phyloP scores from a whole-genome alignment of 2,888 invertebrate species.

The Coremacera marginata region DNA sequence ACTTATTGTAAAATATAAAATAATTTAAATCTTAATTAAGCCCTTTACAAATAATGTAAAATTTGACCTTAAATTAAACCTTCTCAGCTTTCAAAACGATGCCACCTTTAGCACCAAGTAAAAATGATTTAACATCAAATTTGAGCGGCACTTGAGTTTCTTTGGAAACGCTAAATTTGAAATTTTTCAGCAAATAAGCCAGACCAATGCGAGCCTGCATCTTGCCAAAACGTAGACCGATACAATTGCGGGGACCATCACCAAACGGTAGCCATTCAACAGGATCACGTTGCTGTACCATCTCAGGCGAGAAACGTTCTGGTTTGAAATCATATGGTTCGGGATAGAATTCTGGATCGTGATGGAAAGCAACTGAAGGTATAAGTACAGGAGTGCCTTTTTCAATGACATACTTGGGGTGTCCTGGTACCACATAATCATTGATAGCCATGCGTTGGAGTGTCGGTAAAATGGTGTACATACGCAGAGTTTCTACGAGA shows the following conservation, averaged over 20 bases:
- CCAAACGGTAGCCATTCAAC: conserved; percentile 62
- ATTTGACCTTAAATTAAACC: conserved; percentile 2
- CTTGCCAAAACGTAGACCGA: conserved; percentile 63
- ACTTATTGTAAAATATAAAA: too few species aligned
- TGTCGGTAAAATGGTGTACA: conserved; percentile 71
- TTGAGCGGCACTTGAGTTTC: conserved; percentile 49
- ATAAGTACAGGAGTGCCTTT: conserved; percentile 58
- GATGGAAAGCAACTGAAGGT: conserved; percentile 71
- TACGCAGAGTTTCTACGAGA: conserved; percentile 72
- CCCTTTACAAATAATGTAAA: too few species aligned
- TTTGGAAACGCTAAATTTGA: conserved; percentile 52
- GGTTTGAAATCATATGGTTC: conserved; percentile 75
- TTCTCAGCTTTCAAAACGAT: conserved; percentile 50
- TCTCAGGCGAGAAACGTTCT: conserved; percentile 73
- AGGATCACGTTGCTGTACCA: conserved; percentile 70
- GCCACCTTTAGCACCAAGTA: conserved; percentile 50
- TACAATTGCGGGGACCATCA: conserved; percentile 63
- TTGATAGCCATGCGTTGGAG: conserved; percentile 71
- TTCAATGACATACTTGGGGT: conserved; percentile 70
- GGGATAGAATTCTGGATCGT: conserved; percentile 69
- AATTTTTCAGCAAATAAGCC: conserved; percentile 55
- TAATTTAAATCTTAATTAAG: too few species aligned
- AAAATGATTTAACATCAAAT: conserved; percentile 43
- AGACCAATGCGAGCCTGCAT: conserved; percentile 61
- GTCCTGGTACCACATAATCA: conserved; percentile 71